Base-by-base conservation (phyloP, 2,113 vertebrate species). In the Leuciscus idus region DNA sequence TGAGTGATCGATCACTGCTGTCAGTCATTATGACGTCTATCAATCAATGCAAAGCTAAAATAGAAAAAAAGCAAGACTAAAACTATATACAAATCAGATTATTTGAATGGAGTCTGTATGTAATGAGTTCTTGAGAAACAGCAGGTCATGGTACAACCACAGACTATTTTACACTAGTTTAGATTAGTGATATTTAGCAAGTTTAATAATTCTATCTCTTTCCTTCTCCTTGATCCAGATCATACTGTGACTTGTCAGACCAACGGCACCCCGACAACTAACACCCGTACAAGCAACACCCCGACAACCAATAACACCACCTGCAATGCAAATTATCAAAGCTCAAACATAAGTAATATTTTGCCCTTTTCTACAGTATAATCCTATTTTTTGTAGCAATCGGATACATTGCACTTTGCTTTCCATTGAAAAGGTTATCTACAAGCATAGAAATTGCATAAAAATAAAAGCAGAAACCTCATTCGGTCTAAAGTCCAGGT, bases 211-310 rank as follows among this genome's bases (percentile, higher is more conserved):
- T 13, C 2, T 0, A 26, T n/a, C 43, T 26, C 23, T 74, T 74
- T 6, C 6, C 23, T 74, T 48, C 23, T 26, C 12, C 23, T 46
- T 43, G 43, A 26, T 46, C 2, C 39, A 73, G 21, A 43, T 64
- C 0, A 64, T 64, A 2, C 0, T 68, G 15, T 1, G 64, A 68
- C 64, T 68, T 33, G 30, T 17, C 28, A 33, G 64, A 33, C 1
- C 30, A 64, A 0, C 17, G 12, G 3, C 9, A n/a, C 0, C 36
- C 0, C 1, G 2, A 6, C 36, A 23, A 43, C 0, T 9, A 23
- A 2, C 19, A n/a, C 4, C 9, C 0, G n/a, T n/a, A n/a, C n/a
- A 23, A 43, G 0, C 19, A 23, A 2, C 19, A n/a, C 4, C 9
- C 0, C 0, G 4, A 23, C 17, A 1, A 6, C 9, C 11, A 23